phyloP scores from a whole-genome alignment of 2,888 invertebrate species.

The Sinotaia quadrata region DNA sequence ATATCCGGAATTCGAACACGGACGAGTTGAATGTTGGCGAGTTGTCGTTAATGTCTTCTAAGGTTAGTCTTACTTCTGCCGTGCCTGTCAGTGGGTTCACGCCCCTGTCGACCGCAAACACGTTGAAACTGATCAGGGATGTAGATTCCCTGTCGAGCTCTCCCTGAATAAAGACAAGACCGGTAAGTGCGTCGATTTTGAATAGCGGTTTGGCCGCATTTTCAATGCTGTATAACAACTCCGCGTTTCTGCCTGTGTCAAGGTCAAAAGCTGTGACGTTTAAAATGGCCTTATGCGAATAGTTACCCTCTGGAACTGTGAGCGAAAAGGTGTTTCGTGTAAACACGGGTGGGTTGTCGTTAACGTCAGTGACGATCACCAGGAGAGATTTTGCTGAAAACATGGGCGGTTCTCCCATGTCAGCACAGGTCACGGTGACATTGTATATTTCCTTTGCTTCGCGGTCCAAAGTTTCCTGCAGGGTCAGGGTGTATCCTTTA shows the following conservation, averaged over 20 bases:
- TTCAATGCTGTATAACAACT: slow-evolving; percentile 38
- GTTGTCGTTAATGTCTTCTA: slow-evolving; percentile 27
- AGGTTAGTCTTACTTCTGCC: slow-evolving; percentile 6
- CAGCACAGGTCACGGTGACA: slow-evolving; percentile 28
- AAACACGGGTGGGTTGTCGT: slow-evolving; percentile 59
- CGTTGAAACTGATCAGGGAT: slow-evolving; percentile 22
- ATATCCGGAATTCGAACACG: slow-evolving; percentile 23
- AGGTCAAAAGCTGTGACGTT: slow-evolving; percentile 45
- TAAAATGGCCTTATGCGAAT: slow-evolving; percentile 25
- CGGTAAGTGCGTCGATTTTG: slow-evolving; percentile 17
- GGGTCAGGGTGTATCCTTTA: slow-evolving; percentile 35
- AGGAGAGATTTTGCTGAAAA: slow-evolving; percentile 50
- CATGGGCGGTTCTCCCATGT: slow-evolving; percentile 30
- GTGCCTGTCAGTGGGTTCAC: slow-evolving; percentile 4
- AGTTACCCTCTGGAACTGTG: slow-evolving; percentile 31
- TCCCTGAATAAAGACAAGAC: slow-evolving; percentile 28
- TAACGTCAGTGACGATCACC: slow-evolving; percentile 51
- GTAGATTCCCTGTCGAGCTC: slow-evolving; percentile 36
- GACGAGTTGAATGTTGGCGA: slow-evolving; percentile 23
- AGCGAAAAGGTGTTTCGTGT: slow-evolving; percentile 24
- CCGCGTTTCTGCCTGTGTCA: slow-evolving; percentile 54
- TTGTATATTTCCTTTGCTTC: slow-evolving; percentile 28
- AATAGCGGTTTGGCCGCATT: slow-evolving; percentile 20
- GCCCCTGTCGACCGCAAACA: slow-evolving; percentile 1
- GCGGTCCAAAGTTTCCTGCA: slow-evolving; percentile 29